phyloP scores from a whole-genome alignment of 2,888 invertebrate genomes.

The Hypena proboscidalis region DNA sequence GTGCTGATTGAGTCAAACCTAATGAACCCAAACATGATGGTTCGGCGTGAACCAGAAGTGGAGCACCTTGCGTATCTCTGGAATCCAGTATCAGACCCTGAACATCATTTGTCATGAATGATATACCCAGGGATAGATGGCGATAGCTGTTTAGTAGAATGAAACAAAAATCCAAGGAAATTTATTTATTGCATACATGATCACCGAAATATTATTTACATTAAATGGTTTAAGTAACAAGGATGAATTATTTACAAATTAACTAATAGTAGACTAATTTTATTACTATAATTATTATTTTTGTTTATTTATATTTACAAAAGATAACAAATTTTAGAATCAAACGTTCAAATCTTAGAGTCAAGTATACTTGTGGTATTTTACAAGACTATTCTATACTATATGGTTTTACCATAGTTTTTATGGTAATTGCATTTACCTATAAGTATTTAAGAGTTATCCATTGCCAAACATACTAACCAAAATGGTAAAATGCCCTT shows the following conservation, averaged over 20 bases:
- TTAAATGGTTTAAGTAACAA: conserved; percentile 75
- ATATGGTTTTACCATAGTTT: conserved; percentile 50
- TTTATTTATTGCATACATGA: conserved; percentile 82
- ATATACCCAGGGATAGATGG: no score
- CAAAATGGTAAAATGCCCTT: no score
- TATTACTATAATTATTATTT: conserved; percentile 48
- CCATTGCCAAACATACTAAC: no score
- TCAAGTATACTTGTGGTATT: conserved; percentile 49
- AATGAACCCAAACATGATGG: no score
- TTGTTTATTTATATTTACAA: conserved; percentile 65
- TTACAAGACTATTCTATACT: conserved; percentile 42
- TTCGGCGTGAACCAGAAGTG: no score
- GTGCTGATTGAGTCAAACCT: no score
- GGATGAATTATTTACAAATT: conserved; percentile 78
- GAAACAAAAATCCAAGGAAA: conserved; percentile 64
- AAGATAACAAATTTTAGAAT: conserved; percentile 61
- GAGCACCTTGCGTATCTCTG: no score
- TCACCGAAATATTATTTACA: conserved; percentile 82
- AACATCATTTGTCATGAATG: no score
- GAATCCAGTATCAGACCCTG: no score
- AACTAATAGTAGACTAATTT: conserved; percentile 57
- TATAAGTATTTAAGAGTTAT: no score
- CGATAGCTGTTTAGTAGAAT: conserved; percentile 16
- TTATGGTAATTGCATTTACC: conserved; percentile 23
- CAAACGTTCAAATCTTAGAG: conserved; percentile 37